These are phyloP conservation scores for Muschampia plurimacula DNA, from an alignment of 2,888 invertebrate genomes.

Conservation along the genomic window DNA sequence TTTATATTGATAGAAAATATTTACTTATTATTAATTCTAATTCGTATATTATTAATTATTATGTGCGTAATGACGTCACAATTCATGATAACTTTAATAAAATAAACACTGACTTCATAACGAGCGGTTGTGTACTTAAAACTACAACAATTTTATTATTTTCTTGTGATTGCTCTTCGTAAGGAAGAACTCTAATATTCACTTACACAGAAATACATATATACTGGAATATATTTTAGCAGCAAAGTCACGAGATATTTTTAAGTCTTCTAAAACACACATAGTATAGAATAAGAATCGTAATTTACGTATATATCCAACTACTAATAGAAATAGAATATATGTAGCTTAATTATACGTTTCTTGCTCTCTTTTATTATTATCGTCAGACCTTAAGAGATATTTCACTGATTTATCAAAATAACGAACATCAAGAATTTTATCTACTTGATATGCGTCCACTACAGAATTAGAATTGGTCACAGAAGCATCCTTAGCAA, in stretches of 20 bases:
- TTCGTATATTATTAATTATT: conserved; percentile 68
- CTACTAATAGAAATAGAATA: conserved; percentile 43
- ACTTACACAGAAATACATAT: conserved; percentile 43
- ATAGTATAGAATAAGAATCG: conserved; percentile 41
- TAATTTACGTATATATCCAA: conserved; percentile 48
- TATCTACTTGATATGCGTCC: conserved; percentile 1
- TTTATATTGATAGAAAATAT: conserved; percentile 62
- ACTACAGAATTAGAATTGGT: background rate
- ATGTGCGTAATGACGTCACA: conserved; percentile 75
- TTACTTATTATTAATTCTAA: conserved; percentile 75
- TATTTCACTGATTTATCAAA: conserved; percentile 34
- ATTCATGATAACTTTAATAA: conserved; percentile 65
- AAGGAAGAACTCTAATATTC: conserved; percentile 35
- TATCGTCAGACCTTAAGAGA: conserved; percentile 33
- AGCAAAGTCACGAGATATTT: conserved; percentile 38
- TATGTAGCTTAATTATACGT: conserved; percentile 35
- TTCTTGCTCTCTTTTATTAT: conserved; percentile 36
- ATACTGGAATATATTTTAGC: conserved; percentile 45
- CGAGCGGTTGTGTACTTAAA: conserved; percentile 33
- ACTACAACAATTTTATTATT: conserved; percentile 16
- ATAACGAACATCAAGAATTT: background rate
- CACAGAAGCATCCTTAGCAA: background rate
- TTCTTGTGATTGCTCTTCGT: conserved; percentile 22
- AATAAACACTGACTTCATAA: conserved; percentile 34
- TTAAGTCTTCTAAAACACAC: conserved; percentile 45